Evolutionary conservation across 1,140 invertebrate genomes (phyloP), one percentile per base, ranked within the genome.

Genomic region (Dufourea novaeangliae): DNA sequence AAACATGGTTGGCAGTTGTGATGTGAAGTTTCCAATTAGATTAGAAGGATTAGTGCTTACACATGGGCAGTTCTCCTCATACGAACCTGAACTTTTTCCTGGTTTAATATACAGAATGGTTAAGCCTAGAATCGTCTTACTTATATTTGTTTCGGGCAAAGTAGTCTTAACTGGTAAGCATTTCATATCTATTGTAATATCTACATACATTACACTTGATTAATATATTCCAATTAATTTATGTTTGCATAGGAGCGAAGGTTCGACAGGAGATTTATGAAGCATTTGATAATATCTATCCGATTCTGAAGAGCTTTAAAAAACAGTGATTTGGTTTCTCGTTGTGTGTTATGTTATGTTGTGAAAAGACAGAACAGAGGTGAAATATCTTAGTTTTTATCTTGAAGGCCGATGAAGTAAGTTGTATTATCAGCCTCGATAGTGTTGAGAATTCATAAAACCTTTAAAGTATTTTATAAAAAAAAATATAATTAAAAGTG

Each of bases 1-100:
- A 93, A 99, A 99, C 91, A 99, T 99, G 98, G 99, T 99, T 54
- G 99, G 98, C 14, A 99, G 98, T 88, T 99, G 98, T 94, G 99
- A 99, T 94, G 98, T 99, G 0, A 99, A 99, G 91, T 99, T 99
- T 93, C 98, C 98, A 7, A 99, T 99, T 83, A 95, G 98, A 88
- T 93, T 99, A 59, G 99, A 99, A 94, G 98, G 98, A 68, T 94
- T 99, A 61, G 98, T 99, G 61, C 93, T 99, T 25, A 99, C 97
- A 17, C 99, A 99, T 93, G 96, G 97, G 87, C 98, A 99, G 93
- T 99, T 99, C 93, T 98, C 97, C 91, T 98, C 97, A 85, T 98
- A 98, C 90, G 97, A 98, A 93, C 97, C 97, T 14, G 97, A 98
- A 92, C 91, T 99, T 62, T 99, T 99, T 93, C 99, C 99, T 86